Base-by-base conservation (phyloP, 2,113 vertebrate genomes). In the Casuarius casuarius region DNA sequence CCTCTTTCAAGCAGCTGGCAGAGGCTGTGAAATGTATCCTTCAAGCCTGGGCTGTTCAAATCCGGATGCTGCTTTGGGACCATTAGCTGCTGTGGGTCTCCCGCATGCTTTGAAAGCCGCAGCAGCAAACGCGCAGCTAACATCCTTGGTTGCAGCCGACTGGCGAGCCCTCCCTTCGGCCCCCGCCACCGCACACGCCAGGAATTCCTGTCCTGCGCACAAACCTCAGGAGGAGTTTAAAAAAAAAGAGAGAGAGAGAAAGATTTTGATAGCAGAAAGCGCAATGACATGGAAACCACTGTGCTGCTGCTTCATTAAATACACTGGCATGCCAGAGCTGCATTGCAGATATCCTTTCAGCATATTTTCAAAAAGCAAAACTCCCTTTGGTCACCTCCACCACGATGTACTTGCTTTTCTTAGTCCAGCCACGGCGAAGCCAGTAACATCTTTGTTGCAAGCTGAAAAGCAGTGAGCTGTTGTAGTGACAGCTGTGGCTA, bases 131-230 rank as follows among this genome's bases (percentile, higher is more conserved):
- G 58, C 0, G 1, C 15, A 6, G 15, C 17, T 12, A 18, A 48
- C 6, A 4, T 19, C 46, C 52, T 28, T 12, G 63, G 23, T 19
- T 1, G 1, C 1, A 12, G 7, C 67, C 3, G 3, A 19, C 61
- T 73, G 44, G 66, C 0, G 5, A 73, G 23, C 5, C 9, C n/a
- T 70, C 67, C 33, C 31, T 70, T 33, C 19, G 17, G 59, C 14
- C 58, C 49, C 25, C 18, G 8, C 46, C 5, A 3, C 44, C 28
- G 8, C 0, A 5, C 70, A 76, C 0, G 1, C 1, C 0, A 48
- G 46, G 54, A 33, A 42, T 9, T 4, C 23, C 35, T 48, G 12
- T 19, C 48, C 29, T 1, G 0, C 33, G 15, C 29, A 7, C 10
- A 58, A 46, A 71, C 17, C 49, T 92, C 66, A 38, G 25, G 21